Evolutionary conservation across 2,888 invertebrate species (phyloP).

Genomic region (Sarcophaga variegata): DNA sequence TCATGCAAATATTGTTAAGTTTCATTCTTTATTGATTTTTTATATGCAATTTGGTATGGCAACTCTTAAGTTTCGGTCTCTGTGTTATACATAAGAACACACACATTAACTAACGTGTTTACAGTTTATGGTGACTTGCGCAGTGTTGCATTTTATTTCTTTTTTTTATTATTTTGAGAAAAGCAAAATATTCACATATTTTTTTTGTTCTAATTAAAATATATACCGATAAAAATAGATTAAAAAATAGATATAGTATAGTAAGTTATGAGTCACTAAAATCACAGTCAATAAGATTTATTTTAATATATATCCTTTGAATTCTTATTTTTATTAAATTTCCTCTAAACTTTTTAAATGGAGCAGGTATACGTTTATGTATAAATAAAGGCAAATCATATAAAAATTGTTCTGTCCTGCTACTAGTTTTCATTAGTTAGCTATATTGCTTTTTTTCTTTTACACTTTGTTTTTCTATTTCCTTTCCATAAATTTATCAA

Average conservation of each 20-base stretch:
- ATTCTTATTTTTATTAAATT: no score
- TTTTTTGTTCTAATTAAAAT: slow-evolving; percentile 24
- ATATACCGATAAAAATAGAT: slow-evolving; percentile 43
- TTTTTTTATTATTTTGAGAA: not conserved
- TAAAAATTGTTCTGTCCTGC: no score
- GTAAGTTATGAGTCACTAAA: slow-evolving; percentile 30
- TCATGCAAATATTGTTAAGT: not conserved
- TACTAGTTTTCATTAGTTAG: no score
- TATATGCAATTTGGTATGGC: slow-evolving; percentile 1
- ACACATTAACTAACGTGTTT: slow-evolving; percentile 56
- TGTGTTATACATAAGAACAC: not conserved
- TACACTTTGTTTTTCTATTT: slow-evolving; percentile 8
- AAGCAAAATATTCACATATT: slow-evolving; percentile 11
- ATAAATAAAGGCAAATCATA: no score
- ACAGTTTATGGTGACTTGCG: slow-evolving; percentile 74
- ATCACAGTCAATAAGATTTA: slow-evolving; percentile 7
- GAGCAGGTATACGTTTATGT: no score
- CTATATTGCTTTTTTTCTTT: not conserved
- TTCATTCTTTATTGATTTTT: slow-evolving; percentile 31
- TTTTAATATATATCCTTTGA: not conserved
- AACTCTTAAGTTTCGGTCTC: slow-evolving; percentile 27
- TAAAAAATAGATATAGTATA: slow-evolving; percentile 9
- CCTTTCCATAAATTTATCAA: not conserved
- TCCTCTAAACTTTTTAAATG: no score
- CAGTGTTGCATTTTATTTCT: slow-evolving; percentile 64